Evolutionary conservation across 2,888 invertebrate genomes (phyloP), one percentile per base, ranked within the genome.

Genomic region (Cephalotes varians): DNA sequence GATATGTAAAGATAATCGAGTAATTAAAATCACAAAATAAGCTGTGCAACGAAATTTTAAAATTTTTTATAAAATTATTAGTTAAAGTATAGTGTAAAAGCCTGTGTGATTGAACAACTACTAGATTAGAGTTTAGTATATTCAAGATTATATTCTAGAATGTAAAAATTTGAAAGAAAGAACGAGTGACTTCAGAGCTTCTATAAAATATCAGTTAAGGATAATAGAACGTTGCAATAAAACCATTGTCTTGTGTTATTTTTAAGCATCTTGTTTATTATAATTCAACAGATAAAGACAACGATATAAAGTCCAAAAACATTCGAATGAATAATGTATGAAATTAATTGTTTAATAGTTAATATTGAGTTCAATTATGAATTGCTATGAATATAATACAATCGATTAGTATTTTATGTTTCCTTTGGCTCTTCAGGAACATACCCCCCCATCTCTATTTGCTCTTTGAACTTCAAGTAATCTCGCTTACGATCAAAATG

Each of bases 401-500:
- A 82, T 85, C 60, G 54, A 88, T 90, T 90, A 90, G 87, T 87
- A 15, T 79, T 49, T 84, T 79, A 85, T 69, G 51, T 76, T 85
- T 80, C 28, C 82, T 81, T 87, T 86, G 64, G 65, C 93, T 93
- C 85, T 88, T 97, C 95, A 62, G 98, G 98, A 94, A 98, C 98
- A 95, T 96, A 98, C 95, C 98, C 98, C 91, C 97, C 97, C 92
- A 97, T 96, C 92, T 98, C 97, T 94, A 99, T 97, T 95, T 97
- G 97, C 91, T 97, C 97, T 95, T 98, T 98, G 95, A 98, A 99
- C 92, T 97, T 96, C 92, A 98, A 96, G 95, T 98, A 99, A 91
- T 97, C 97, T 92, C 98, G 95, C 95, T 98, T 98, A 91, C 98
- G 96, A 95, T 98, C 98, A 94, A 99, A 99, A 95, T 99, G 98